Conservation (phyloP, 2,888 invertebrate species). For the Halocaridina rubra region DNA sequence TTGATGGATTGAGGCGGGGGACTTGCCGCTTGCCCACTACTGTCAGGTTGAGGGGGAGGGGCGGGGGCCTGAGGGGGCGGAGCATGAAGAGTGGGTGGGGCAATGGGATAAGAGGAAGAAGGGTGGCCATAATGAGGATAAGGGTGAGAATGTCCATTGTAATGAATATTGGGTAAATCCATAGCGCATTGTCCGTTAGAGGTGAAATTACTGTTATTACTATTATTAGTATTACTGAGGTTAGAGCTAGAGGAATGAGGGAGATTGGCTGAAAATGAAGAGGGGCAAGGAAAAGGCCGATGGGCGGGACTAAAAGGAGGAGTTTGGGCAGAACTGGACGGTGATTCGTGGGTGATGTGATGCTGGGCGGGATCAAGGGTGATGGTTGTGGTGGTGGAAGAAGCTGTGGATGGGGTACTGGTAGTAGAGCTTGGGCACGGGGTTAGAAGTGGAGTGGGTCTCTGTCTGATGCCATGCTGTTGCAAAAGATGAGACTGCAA, state of each 20-base stretch:
- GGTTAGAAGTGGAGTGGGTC: constrained; percentile 67
- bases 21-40: constrained; percentile 48
- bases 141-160: constrained; percentile 35
- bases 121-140: constrained; percentile 26
- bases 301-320: constrained; percentile 81
- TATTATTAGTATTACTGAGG: constrained; percentile 72
- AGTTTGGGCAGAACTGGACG: constrained; percentile 51
- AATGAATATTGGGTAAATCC: background rate
- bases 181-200: constrained; percentile 72
- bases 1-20: constrained; percentile 49
- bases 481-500: constrained; percentile 81
- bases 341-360: constrained; percentile 38
- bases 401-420: background rate
- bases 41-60: constrained; percentile 47
- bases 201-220: constrained; percentile 79
- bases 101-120: background rate
- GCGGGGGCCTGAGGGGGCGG: background rate
- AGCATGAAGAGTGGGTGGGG: background rate
- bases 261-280: constrained; percentile 82
- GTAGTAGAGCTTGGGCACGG: background rate
- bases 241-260: constrained; percentile 79
- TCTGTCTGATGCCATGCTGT: constrained; percentile 80
- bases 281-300: constrained; percentile 81
- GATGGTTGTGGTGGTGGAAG: background rate
- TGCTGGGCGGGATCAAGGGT: constrained; percentile 35